Base-by-base conservation (phyloP, 1,140 invertebrate species). In the Heliconius hewitsoni region DNA sequence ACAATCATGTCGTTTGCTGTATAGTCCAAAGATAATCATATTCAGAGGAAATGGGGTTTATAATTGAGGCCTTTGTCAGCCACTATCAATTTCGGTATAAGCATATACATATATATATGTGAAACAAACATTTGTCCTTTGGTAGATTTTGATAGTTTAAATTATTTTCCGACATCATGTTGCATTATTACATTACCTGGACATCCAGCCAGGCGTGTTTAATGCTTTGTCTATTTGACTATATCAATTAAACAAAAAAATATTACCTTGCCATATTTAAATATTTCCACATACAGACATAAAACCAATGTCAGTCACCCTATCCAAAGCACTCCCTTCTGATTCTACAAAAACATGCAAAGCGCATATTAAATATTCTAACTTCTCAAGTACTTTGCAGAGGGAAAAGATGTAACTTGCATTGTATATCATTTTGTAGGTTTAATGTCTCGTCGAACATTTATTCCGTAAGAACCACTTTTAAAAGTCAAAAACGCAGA, bases 291-390 rank as follows among this genome's bases (percentile, higher is more conserved):
- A 46, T 4, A 46, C 42, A 46, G 42, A 46, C 42, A 46, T 3
- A 16, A 46, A 46, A 46, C 42, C 42, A 16, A 13, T 46, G 42
- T 46, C 42, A 46, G 42, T 46, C 42, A 46, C 19, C 52, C 52
- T 55, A 55, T 19, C 52, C 52, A 19, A 37, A n/a, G 18, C 52
- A 55, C 16, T 16, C 57, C n/a, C 57, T 60, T 23, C 8, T 23
- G 57, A 60, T n/a, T 60, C n/a, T n/a, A 60, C n/a, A 60, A 60
- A 60, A 60, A n/a, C 57, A n/a, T 60, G n/a, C 23, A 60, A 60
- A 60, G 57, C 6, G n/a, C 1, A 60, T 9, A n/a, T 60, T 60
- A 60, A 60, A 60, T 60, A 60, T 60, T 60, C n/a, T 27, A 27
- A 60, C 42, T 46, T 46, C 42, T 46, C 42, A 16, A 46, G 57